Conservation (phyloP, 2,888 invertebrate species). For the Apamea crenata region DNA sequence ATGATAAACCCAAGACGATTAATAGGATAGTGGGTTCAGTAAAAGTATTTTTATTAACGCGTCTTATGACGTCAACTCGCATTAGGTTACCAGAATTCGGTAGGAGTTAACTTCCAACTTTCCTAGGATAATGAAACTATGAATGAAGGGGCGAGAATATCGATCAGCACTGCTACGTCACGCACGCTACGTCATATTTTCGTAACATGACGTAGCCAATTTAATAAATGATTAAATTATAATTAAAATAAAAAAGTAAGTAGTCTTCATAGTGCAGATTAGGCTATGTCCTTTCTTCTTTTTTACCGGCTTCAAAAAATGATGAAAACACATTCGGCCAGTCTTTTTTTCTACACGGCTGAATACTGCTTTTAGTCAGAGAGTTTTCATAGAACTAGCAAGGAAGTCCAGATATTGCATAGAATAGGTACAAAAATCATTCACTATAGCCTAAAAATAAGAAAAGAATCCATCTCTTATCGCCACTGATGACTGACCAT, state of each 20-base stretch:
- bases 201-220: constrained; percentile 13
- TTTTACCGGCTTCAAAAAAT: too few species aligned
- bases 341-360: background rate
- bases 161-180: constrained; percentile 24
- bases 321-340: background rate
- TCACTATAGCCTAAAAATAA: background rate
- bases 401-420: background rate
- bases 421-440: background rate
- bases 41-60: constrained; percentile 55
- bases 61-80: constrained; percentile 82
- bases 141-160: constrained; percentile 13
- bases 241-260: too few species aligned
- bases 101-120: constrained; percentile 57
- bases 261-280: too few species aligned
- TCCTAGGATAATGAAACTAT: constrained; percentile 34
- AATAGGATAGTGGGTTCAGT: background rate
- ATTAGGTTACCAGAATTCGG: constrained; percentile 78
- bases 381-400: background rate
- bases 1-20: constrained; percentile 16
- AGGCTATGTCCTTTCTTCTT: too few species aligned
- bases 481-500: background rate
- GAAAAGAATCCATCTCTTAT: background rate
- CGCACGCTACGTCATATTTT: constrained; percentile 9
- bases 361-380: background rate
- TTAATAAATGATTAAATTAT: background rate